Evolutionary conservation across 2,113 vertebrate genomes (phyloP).

Genomic region (Erythrolamprus reginae): DNA sequence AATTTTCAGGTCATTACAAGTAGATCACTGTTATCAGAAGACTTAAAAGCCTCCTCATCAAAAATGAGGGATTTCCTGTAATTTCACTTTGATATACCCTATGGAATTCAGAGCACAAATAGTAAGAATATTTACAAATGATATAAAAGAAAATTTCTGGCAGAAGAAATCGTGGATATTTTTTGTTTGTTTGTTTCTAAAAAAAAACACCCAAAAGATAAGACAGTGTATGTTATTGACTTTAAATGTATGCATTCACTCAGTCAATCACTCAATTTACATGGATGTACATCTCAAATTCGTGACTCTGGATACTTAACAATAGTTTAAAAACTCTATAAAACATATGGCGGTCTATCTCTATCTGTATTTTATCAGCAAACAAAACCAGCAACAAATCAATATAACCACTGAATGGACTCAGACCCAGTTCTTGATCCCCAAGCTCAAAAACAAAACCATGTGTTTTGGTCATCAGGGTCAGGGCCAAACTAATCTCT

Average conservation of each 20-base stretch:
- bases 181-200: neutral
- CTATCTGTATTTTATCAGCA: neutral
- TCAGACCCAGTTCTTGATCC: neutral
- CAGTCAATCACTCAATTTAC: neutral
- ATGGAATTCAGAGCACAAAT: constrained; percentile 30
- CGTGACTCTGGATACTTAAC: neutral
- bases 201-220: neutral
- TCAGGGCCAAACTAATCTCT: neutral
- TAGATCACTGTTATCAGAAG: constrained; percentile 53
- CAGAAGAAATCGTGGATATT: neutral
- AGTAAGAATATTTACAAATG: constrained; percentile 30
- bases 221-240: neutral
- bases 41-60: constrained; percentile 54
- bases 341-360: neutral
- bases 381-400: neutral
- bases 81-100: constrained; percentile 55
- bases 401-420: neutral
- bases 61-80: constrained; percentile 57
- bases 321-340: neutral
- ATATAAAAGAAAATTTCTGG: neutral
- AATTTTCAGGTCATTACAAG: constrained; percentile 51
- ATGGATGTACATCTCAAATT: neutral
- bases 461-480: neutral
- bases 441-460: neutral
- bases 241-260: neutral